These are phyloP conservation scores for Noctilio leporinus DNA, from an alignment of 2,113 vertebrate genomes.

Conservation along the genomic window DNA sequence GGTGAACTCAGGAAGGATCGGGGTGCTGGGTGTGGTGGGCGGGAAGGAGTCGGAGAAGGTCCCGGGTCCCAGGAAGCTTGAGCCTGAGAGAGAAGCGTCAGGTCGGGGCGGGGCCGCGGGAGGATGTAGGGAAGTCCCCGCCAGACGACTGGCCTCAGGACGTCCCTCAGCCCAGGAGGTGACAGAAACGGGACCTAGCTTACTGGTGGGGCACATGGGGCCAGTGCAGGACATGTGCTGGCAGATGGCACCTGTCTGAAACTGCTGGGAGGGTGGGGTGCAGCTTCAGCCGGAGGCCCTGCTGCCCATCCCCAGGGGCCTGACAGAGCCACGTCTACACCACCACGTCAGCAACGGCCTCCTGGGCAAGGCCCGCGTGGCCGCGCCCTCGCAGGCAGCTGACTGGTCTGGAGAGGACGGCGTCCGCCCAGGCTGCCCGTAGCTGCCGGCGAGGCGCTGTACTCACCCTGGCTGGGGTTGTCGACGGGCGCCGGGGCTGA, in stretches of 20 bases:
- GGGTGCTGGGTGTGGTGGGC: conserved; percentile 83
- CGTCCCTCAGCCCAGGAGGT: background rate
- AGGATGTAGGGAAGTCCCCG: background rate
- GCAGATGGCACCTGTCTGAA: background rate
- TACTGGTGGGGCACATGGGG: background rate
- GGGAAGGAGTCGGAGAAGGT: conserved; percentile 88
- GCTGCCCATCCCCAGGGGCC: background rate
- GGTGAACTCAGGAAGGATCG: conserved; percentile 86
- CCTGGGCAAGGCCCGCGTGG: background rate
- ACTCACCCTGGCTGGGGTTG: conserved; percentile 84
- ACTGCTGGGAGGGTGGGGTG: background rate
- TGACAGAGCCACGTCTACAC: accelerated
- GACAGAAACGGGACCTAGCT: background rate
- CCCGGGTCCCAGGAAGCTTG: conserved; percentile 84
- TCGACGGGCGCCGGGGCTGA: conserved; percentile 78
- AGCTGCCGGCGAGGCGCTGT: accelerated
- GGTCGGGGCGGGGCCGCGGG: background rate
- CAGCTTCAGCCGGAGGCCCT: background rate
- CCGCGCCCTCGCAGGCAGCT: accelerated
- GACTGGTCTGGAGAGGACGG: background rate
- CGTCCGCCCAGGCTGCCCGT: accelerated
- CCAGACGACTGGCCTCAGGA: background rate
- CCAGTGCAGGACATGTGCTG: background rate
- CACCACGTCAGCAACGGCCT: background rate
- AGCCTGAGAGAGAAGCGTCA: conserved; percentile 73